These are phyloP conservation scores for Hypotaenidia philippensis DNA, from an alignment of 2,797 vertebrate genomes.

Conservation along the genomic window DNA sequence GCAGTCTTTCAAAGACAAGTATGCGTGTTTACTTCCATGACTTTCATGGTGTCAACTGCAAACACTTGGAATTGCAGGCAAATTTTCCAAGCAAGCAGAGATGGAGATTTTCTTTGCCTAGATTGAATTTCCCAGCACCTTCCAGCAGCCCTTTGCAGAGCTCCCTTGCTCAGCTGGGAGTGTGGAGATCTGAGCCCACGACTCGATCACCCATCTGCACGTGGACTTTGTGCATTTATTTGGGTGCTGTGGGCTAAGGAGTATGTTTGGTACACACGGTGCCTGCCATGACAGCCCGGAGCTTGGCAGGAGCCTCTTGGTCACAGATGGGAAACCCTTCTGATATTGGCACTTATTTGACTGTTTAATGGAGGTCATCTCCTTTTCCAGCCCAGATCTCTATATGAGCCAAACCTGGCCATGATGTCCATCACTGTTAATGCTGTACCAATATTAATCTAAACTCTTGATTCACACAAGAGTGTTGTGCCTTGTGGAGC, in stretches of 20 bases:
- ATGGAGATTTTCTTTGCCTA: neutral
- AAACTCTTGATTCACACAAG: neutral
- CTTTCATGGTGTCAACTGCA: neutral
- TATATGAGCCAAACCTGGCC: neutral
- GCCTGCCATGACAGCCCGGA: neutral
- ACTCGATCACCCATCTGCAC: neutral
- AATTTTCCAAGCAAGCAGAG: neutral
- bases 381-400: neutral
- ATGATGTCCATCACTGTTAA: neutral
- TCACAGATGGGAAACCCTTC: neutral
- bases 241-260: neutral
- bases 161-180: neutral
- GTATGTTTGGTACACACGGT: rapidly evolving
- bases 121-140: neutral
- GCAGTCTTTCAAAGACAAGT: neutral
- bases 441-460: neutral
- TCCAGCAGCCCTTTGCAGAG: neutral
- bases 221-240: neutral
- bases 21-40: neutral
- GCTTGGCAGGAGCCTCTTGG: neutral
- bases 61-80: neutral
- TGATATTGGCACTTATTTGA: neutral
- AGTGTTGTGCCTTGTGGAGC: neutral
- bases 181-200: neutral
- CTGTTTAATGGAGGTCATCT: neutral